phyloP scores from a whole-genome alignment of 2,113 vertebrate species.

The Ciconia stormi region DNA sequence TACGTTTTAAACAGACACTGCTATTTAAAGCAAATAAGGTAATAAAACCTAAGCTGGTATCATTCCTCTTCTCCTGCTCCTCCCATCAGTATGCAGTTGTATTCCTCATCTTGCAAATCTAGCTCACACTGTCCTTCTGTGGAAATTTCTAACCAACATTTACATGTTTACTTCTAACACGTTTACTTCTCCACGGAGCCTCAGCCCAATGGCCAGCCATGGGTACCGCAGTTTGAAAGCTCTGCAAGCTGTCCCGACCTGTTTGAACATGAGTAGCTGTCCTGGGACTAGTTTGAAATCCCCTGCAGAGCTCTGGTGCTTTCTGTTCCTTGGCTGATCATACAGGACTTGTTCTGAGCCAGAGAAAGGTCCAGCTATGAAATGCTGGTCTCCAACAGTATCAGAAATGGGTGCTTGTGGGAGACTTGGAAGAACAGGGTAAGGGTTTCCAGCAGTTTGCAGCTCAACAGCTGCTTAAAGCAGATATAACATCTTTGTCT shows the following conservation, averaged over 20 bases:
- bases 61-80: fast-evolving
- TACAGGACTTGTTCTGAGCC: neutral
- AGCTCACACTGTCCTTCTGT: neutral
- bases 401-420: neutral
- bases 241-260: neutral
- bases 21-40: neutral
- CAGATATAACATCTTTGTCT: neutral
- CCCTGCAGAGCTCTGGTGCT: neutral
- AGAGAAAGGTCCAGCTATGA: neutral
- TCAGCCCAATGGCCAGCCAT: neutral
- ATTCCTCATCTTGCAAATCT: neutral
- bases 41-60: neutral
- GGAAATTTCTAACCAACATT: neutral
- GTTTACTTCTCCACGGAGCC: neutral
- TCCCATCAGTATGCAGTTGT: neutral
- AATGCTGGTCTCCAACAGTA: neutral
- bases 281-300: neutral
- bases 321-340: neutral
- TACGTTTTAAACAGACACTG: neutral
- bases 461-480: neutral
- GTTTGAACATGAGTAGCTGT: neutral
- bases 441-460: neutral
- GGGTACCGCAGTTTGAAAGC: neutral
- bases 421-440: neutral
- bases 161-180: fast-evolving